These are phyloP conservation scores for Eristalinus aeneus DNA, from an alignment of 2,888 invertebrate genomes.

Conservation along the genomic window DNA sequence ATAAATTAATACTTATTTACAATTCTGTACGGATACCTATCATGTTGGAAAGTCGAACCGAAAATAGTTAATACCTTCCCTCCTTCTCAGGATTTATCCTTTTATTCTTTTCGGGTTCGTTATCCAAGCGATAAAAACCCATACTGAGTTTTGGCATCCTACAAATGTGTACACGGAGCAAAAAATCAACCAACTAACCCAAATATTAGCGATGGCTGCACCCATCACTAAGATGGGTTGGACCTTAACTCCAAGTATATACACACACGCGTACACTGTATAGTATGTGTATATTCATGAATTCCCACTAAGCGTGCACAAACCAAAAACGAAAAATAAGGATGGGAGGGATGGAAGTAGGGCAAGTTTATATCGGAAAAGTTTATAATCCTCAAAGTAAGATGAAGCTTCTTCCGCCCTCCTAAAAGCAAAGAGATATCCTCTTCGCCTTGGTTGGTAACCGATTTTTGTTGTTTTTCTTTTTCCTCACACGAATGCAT, in stretches of 20 bases:
- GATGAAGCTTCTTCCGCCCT: slow-evolving; percentile 37
- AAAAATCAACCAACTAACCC: slow-evolving; percentile 44
- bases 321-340: slow-evolving; percentile 26
- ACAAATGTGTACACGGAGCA: slow-evolving; percentile 20
- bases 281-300: slow-evolving; percentile 4
- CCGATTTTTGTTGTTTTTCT: slow-evolving; percentile 8
- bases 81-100: slow-evolving; percentile 19
- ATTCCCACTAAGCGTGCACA: slow-evolving; percentile 12
- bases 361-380: slow-evolving; percentile 71
- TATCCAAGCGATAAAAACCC: slow-evolving; percentile 20
- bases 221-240: slow-evolving; percentile 22
- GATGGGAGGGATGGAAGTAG: slow-evolving; percentile 32
- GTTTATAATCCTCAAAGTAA: slow-evolving; percentile 67
- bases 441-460: slow-evolving; percentile 58
- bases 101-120: slow-evolving; percentile 25
- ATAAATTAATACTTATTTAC: neutral
- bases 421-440: slow-evolving; percentile 19
- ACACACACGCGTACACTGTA: neutral
- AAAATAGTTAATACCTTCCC: slow-evolving; percentile 43
- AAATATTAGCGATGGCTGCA: slow-evolving; percentile 56
- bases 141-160: neutral
- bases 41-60: slow-evolving; percentile 17
- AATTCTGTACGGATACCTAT: neutral
- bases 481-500: slow-evolving; percentile 36
- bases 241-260: neutral